These are phyloP conservation scores for Holocentrus rufus DNA, from an alignment of 2,797 vertebrate genomes.

Conservation along the genomic window DNA sequence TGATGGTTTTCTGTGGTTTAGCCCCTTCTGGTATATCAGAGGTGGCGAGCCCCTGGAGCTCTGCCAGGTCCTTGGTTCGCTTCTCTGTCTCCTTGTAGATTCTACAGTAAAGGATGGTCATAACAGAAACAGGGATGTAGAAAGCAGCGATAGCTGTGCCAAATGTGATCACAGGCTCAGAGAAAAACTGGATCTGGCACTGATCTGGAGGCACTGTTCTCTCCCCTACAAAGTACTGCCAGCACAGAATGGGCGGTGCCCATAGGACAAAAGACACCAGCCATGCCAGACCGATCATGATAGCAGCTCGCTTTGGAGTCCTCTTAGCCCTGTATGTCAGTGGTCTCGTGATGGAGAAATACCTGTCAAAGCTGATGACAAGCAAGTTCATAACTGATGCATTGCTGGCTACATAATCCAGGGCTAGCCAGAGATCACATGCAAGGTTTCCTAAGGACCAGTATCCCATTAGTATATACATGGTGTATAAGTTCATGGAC, in stretches of 20 bases:
- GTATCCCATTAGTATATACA: slow-evolving; percentile 95
- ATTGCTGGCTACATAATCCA: slow-evolving; percentile 98
- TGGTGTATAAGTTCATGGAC: slow-evolving; percentile 98
- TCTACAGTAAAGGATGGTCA: slow-evolving; percentile 97
- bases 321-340: slow-evolving; percentile 96
- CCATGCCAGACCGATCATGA: slow-evolving; percentile 98
- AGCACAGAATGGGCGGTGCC: slow-evolving; percentile 97
- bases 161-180: slow-evolving; percentile 95
- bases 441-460: slow-evolving; percentile 96
- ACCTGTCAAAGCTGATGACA: slow-evolving; percentile 98
- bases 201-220: slow-evolving; percentile 86
- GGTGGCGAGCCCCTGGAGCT: slow-evolving; percentile 91
- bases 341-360: slow-evolving; percentile 97
- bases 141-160: slow-evolving; percentile 98
- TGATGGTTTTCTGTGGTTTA: slow-evolving; percentile 85
- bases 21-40: slow-evolving; percentile 79
- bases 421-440: slow-evolving; percentile 96
- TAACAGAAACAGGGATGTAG: slow-evolving; percentile 96
- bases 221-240: slow-evolving; percentile 96
- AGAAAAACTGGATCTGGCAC: slow-evolving; percentile 97
- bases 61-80: slow-evolving; percentile 95
- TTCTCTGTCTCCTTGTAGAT: slow-evolving; percentile 98
- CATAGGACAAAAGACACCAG: slow-evolving; percentile 94
- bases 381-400: slow-evolving; percentile 98
- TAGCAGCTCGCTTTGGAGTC: slow-evolving; percentile 92